A percentile compares a stretch with the other conserved stretches of the same genome.
Evolutionary conservation across 2,888 invertebrate genomes (phyloP).

Genomic region (Malthinus seriepunctatus): DNA sequence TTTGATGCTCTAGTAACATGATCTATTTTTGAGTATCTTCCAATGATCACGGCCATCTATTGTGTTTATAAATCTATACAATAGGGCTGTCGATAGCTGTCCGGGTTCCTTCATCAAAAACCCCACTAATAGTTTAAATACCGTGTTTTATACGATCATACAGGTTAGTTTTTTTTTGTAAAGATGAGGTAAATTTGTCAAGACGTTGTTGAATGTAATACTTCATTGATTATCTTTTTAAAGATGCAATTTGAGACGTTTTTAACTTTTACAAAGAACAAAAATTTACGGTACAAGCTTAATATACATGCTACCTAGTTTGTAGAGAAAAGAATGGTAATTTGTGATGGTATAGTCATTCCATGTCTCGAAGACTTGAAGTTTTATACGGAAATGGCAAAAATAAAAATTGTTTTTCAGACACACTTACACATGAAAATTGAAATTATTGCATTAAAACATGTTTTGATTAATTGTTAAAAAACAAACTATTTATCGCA

Average conservation of each 20-base stretch:
- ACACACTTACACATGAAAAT: too few species aligned
- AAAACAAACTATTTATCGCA: too few species aligned
- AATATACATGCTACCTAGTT: background rate
- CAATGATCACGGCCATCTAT: conserved; percentile 34
- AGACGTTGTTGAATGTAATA: conserved; percentile 29
- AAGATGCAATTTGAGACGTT: conserved; percentile 24
- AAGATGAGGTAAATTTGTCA: conserved; percentile 32
- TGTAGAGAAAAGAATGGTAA: background rate
- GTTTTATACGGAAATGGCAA: too few species aligned
- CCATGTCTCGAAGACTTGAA: too few species aligned
- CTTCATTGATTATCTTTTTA: conserved; percentile 32
- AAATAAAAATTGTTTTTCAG: too few species aligned
- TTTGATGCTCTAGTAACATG: conserved; percentile 32
- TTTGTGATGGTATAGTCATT: conserved; percentile 1
- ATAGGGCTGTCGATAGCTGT: conserved; percentile 36
- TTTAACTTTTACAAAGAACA: conserved; percentile 19
- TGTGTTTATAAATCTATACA: conserved; percentile 36
- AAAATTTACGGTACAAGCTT: conserved; percentile 8
- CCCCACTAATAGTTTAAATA: conserved; percentile 38
- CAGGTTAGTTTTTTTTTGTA: conserved; percentile 25
- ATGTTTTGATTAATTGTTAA: too few species aligned
- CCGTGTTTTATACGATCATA: conserved; percentile 37
- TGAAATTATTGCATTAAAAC: too few species aligned
- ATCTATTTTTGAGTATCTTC: conserved; percentile 38
- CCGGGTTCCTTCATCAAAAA: conserved; percentile 29